These are phyloP conservation scores for Caenorhabditis tropicalis DNA, from an alignment of 1,140 invertebrate genomes.

Conservation along the genomic window DNA sequence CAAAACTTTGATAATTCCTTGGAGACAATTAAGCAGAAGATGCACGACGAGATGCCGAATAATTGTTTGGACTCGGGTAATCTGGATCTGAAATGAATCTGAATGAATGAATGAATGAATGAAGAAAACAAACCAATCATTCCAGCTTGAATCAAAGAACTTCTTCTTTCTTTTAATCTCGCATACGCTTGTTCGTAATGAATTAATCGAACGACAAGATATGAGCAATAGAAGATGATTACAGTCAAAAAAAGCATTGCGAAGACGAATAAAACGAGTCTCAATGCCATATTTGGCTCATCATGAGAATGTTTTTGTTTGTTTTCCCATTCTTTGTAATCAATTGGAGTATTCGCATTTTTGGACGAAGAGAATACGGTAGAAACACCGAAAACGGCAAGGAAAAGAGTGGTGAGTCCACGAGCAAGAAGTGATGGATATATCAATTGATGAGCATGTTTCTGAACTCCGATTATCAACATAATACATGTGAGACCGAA, in stretches of 20 bases:
- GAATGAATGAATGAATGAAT: background rate
- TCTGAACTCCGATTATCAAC: slow-evolving; percentile 43
- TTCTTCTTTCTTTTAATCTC: slow-evolving; percentile 15
- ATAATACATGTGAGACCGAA: slow-evolving; percentile 26
- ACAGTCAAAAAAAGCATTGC: slow-evolving; percentile 45
- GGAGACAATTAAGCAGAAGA: background rate
- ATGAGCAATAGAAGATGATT: slow-evolving; percentile 40
- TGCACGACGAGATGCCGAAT: background rate
- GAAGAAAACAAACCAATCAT: slow-evolving; percentile 39
- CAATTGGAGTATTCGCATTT: background rate
- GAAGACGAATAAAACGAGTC: slow-evolving; percentile 47
- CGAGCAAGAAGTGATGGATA: slow-evolving; percentile 45
- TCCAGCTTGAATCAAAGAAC: slow-evolving; percentile 39
- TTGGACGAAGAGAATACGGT: slow-evolving; percentile 20
- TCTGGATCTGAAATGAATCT: slow-evolving; percentile 34
- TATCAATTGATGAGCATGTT: background rate
- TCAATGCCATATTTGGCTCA: slow-evolving; percentile 28
- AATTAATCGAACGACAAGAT: slow-evolving; percentile 35
- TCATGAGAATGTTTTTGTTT: background rate
- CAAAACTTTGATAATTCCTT: no score
- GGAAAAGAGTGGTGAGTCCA: background rate
- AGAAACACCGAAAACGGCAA: slow-evolving; percentile 40
- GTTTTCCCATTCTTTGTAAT: background rate
- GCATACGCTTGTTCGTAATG: slow-evolving; percentile 43
- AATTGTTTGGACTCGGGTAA: slow-evolving; percentile 12